Base-by-base conservation (phyloP, 2,888 invertebrate species). In the Palloptera scutellata region DNA sequence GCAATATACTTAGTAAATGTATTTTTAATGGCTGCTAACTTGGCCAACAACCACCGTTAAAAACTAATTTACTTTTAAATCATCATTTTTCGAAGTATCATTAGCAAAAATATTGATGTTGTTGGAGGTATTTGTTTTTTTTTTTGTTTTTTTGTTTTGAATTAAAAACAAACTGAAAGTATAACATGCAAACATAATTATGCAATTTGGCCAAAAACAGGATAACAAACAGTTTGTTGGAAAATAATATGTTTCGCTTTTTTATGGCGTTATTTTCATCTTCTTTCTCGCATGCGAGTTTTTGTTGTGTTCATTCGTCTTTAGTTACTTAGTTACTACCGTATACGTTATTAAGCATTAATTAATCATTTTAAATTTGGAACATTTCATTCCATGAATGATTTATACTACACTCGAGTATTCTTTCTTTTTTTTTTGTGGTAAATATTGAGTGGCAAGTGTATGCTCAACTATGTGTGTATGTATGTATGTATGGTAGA, bases 291-390 rank as follows among this genome's bases (percentile, higher is more conserved):
- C 30, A 43, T 17, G 53, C 42, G 20, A 55, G 13, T 54, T 30
- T 58, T n/a, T 17, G 19, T 19, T 43, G 12, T 17, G 53, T 13
- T 30, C 30, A 57, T 52, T 30, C 42, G 20, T 42, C 19, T 15
- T 13, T 51, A 45, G 64, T 48, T 30, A 41, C 41, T 41, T 40
- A 58, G 19, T 58, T 58, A 65, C 64, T 65, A 65, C 64, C 53
- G 64, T 59, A 42, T 42, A 52, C 57, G 64, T 54, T 61, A 66
- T 66, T 66, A 66, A 66, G 55, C 54, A 41, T 54, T 66, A 66
- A 66, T 66, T 66, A 61, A 66, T 66, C 66, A 66, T 66, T 61
- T 55, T 60, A 59, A 60, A 66, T 60, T 66, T 66, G 66, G 66
- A 54, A 61, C 66, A 54, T 30, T 43, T 48, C 60, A 60, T 45